Conservation (phyloP, 2,888 invertebrate species). For the Aspidapion aeneum region DNA sequence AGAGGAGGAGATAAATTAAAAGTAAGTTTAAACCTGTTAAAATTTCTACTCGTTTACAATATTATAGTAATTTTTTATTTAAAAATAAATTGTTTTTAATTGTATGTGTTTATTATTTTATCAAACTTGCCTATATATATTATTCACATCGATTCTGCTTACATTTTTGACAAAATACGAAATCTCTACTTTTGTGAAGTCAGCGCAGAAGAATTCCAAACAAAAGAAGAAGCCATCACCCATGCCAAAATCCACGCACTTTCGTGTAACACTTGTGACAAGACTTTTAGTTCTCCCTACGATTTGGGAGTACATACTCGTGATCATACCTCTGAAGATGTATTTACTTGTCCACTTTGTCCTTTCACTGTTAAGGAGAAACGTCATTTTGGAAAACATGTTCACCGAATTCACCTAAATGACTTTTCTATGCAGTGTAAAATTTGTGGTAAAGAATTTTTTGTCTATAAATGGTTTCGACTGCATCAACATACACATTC, state of each 20-base stretch:
- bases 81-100: too few relatives aligned
- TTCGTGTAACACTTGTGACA: constrained; percentile 13
- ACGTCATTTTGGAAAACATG: constrained; percentile 39
- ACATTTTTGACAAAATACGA: constrained; percentile 34
- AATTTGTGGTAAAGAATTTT: constrained; percentile 54
- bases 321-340: constrained; percentile 13
- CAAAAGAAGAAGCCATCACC: constrained; percentile 24
- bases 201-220: constrained; percentile 35
- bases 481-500: constrained; percentile 57
- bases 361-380: too few relatives aligned
- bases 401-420: constrained; percentile 41
- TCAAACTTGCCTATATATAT: too few relatives aligned
- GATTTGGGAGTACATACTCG: constrained; percentile 21
- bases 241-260: constrained; percentile 17
- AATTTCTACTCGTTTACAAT: too few relatives aligned
- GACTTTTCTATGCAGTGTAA: constrained; percentile 52
- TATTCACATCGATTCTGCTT: too few relatives aligned
- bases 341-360: constrained; percentile 29
- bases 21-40: too few relatives aligned
- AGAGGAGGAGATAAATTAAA: too few relatives aligned
- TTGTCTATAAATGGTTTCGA: constrained; percentile 51
- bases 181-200: constrained; percentile 36
- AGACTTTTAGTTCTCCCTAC: constrained; percentile 11
- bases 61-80: too few relatives aligned
- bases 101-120: too few relatives aligned